Percentiles rank a stretch among this genome's conserved stretches.
These are phyloP conservation scores for Hydropsyche betteni DNA, from an alignment of 2,888 invertebrate species.

Conservation along the genomic window DNA sequence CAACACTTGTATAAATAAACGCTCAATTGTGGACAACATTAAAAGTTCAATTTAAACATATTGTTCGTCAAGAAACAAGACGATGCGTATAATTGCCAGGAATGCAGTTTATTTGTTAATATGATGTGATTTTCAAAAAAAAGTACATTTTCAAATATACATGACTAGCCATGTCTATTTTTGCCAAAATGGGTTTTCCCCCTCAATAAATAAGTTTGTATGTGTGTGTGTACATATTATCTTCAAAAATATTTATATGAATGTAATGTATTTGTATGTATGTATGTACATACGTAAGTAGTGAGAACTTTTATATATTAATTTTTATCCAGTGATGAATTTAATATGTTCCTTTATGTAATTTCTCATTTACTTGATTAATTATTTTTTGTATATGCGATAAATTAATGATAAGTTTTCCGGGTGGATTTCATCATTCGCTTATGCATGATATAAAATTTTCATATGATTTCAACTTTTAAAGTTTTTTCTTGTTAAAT, in stretches of 20 bases:
- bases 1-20: conserved; percentile 28
- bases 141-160: conserved; percentile 28
- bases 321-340: conserved; percentile 43
- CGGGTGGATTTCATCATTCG: too few species aligned
- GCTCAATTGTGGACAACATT: conserved; percentile 34
- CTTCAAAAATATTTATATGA: conserved; percentile 11
- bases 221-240: conserved; percentile 21
- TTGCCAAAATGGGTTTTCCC: conserved; percentile 37
- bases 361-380: not conserved
- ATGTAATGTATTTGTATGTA: conserved; percentile 26
- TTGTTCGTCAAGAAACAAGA: conserved; percentile 41
- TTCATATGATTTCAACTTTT: too few species aligned
- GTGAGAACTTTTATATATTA: conserved; percentile 30
- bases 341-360: conserved; percentile 35
- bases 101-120: conserved; percentile 41
- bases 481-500: too few species aligned
- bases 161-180: conserved; percentile 28
- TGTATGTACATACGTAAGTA: conserved; percentile 24
- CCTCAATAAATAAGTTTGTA: conserved; percentile 26
- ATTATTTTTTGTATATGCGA: conserved; percentile 23
- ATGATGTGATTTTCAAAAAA: conserved; percentile 46
- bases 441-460: too few species aligned
- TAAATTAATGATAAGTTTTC: too few species aligned
- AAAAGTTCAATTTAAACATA: conserved; percentile 36
- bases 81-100: conserved; percentile 39